These are phyloP conservation scores for Drosophila subobscura DNA, from an alignment of 1,140 invertebrate species.

Conservation along the genomic window DNA sequence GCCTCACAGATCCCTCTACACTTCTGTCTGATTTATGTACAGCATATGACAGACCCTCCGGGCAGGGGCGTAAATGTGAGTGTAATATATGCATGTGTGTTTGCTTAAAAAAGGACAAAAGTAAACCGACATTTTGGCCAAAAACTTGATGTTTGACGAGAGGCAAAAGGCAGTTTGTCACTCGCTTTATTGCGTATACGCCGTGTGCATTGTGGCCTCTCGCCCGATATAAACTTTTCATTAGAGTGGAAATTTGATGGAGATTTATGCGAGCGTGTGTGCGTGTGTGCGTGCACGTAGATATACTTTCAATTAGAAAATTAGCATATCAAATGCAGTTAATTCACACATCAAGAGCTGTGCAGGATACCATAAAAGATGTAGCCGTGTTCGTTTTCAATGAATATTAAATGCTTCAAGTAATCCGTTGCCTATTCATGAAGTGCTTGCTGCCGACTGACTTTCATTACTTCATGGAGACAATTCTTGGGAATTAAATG, in stretches of 20 bases:
- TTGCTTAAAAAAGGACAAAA: constrained; percentile 30
- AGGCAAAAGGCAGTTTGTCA: constrained; percentile 48
- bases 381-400: constrained; percentile 33
- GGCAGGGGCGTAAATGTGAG: constrained; percentile 4
- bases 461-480: not conserved
- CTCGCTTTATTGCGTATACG: constrained; percentile 68
- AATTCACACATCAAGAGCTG: constrained; percentile 34
- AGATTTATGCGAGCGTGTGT: constrained; percentile 37
- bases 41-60: constrained; percentile 45
- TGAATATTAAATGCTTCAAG: constrained; percentile 38
- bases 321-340: constrained; percentile 69
- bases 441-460: not conserved
- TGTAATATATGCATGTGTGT: constrained; percentile 20
- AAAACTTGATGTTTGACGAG: constrained; percentile 40
- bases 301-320: constrained; percentile 53
- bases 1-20: constrained; percentile 1
- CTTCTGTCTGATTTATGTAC: constrained; percentile 64
- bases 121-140: constrained; percentile 29
- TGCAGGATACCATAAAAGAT: constrained; percentile 30
- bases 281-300: constrained; percentile 27
- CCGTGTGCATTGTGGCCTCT: constrained; percentile 23
- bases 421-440: constrained; percentile 11
- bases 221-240: constrained; percentile 23
- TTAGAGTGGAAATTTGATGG: constrained; percentile 50
- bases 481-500: not conserved